Evolutionary conservation across 2,797 vertebrate genomes (phyloP), one percentile per base, ranked within the genome.

Genomic region (Echeneis naucrates): DNA sequence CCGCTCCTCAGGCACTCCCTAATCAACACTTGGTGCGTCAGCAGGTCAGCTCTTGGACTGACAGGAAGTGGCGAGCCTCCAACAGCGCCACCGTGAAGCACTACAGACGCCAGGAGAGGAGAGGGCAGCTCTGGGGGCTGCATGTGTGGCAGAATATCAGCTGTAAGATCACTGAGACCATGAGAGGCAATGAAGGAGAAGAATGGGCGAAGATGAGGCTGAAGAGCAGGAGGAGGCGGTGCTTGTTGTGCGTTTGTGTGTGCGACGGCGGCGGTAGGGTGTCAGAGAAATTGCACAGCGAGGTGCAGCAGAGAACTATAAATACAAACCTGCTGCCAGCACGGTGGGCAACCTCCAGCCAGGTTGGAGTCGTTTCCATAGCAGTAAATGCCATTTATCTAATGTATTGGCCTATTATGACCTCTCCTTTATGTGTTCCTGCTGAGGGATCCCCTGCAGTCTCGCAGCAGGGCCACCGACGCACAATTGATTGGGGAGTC

Each of bases 321-420:
- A 93, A 93, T 92, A 93, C 85, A 86, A 90, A 72, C 81, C 71
- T 80, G 79, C 82, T 87, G 83, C 77, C 78, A 85, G 85, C 85
- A 67, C 50, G 60, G 85, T 86, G 83, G 88, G 87, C 87, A 87
- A 91, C 83, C 87, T 92, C 86, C 87, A 92, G 88, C 91, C 88
- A 91, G 92, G 85, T 91, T 82, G 84, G 84, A 90, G 89, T 88
- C 77, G 62, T 91, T 92, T 91, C 90, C 87, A 92, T 92, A 91
- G 92, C 90, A 91, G 85, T 92, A 88, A 93, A 92, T 86, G 90
- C 81, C 84, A 92, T 92, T 93, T 91, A 90, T 92, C 89, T 90
- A 89, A 92, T 91, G 81, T 86, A 90, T 86, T 87, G 87, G 90
- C 87, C 90, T 87, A 90, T 90, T 91, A 89, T 78, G 73, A 91